Conservation (phyloP, 2,113 vertebrate species). For the Barbus barbus region DNA sequence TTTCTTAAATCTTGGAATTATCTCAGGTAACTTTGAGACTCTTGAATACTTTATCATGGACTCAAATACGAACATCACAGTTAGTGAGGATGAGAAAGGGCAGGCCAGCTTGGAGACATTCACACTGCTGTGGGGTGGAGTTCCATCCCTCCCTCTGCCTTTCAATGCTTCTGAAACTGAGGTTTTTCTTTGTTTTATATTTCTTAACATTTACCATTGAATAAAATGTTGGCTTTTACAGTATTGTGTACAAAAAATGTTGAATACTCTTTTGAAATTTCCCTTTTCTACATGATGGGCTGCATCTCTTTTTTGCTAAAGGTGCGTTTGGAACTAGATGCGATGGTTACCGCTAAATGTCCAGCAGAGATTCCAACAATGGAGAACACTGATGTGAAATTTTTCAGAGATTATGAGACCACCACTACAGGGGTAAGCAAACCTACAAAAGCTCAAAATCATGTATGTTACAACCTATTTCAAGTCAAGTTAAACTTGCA, state of each 20-base stretch:
- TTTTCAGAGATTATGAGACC: conserved; percentile 80
- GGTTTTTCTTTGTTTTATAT: conserved; percentile 65
- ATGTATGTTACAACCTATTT: neutral
- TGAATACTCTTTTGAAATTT: neutral
- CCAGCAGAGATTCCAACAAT: conserved; percentile 68
- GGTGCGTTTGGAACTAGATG: conserved; percentile 76
- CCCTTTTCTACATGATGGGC: neutral
- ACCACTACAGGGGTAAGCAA: conserved; percentile 64
- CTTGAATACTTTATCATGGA: conserved; percentile 70
- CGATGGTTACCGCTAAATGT: conserved; percentile 74
- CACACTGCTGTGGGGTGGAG: conserved; percentile 79
- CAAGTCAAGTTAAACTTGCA: neutral
- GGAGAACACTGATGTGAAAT: conserved; percentile 76
- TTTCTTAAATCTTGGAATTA: neutral
- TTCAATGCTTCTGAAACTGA: conserved; percentile 69
- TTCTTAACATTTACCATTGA: neutral
- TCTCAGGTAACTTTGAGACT: conserved; percentile 79
- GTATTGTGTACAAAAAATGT: neutral
- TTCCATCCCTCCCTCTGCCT: conserved; percentile 75
- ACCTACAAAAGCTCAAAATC: neutral
- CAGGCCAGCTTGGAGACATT: conserved; percentile 76
- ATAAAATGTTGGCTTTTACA: neutral
- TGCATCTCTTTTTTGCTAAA: conserved; percentile 54
- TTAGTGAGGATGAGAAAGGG: conserved; percentile 78
- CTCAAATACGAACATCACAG: conserved; percentile 69